Evolutionary conservation across 2,113 vertebrate genomes (phyloP).

Genomic region (Balaeniceps rex): DNA sequence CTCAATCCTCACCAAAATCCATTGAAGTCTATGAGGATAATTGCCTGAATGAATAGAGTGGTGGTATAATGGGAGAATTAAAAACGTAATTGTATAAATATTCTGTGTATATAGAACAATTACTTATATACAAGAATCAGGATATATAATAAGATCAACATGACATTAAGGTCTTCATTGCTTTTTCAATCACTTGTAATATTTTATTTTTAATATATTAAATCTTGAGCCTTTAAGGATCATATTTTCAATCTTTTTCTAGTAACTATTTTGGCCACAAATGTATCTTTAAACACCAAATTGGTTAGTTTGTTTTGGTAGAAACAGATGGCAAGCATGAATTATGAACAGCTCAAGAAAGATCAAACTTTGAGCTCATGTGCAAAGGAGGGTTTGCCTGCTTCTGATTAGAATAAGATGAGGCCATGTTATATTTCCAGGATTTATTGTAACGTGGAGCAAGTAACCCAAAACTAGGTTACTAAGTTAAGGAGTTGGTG

Average conservation of each 20-base stretch:
- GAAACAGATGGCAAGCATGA: conserved; percentile 16
- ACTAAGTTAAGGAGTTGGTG: not conserved
- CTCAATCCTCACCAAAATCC: not conserved
- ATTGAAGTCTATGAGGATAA: not conserved
- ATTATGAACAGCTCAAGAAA: conserved; percentile 27
- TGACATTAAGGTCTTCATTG: not conserved
- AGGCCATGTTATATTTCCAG: not conserved
- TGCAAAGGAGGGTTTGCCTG: not conserved
- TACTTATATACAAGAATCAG: not conserved
- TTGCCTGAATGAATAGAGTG: not conserved
- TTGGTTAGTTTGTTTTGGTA: not conserved
- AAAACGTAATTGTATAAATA: not conserved
- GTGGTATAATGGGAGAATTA: not conserved
- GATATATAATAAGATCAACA: not conserved
- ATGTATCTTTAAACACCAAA: not conserved
- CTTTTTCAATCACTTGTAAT: not conserved
- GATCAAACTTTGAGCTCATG: conserved; percentile 4
- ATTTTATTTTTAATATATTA: not conserved
- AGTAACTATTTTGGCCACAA: not conserved
- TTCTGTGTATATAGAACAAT: not conserved
- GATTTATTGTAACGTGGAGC: not conserved
- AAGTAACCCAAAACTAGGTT: not conserved
- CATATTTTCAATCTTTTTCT: not conserved
- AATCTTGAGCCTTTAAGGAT: not conserved
- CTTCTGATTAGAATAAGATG: not conserved